Evolutionary conservation across 2,888 invertebrate genomes (phyloP).

Genomic region (Apantesis nais): DNA sequence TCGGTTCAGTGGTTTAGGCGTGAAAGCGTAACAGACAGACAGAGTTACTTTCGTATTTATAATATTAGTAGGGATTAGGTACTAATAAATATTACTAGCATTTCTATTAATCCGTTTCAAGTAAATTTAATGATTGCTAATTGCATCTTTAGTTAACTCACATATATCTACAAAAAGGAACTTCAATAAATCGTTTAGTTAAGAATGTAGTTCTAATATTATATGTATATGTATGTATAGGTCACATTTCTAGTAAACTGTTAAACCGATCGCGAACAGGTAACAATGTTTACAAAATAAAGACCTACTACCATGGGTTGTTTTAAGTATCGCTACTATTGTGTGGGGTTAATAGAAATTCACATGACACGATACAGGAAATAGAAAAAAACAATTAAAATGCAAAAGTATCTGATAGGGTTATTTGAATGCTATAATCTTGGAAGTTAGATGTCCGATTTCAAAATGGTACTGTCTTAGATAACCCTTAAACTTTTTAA

Average conservation of each 20-base stretch:
- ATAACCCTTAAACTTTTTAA: background rate
- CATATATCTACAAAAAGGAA: background rate
- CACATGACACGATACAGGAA: background rate
- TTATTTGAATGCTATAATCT: background rate
- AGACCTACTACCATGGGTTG: background rate
- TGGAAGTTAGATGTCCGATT: background rate
- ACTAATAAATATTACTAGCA: too few species aligned
- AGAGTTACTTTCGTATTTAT: too few species aligned
- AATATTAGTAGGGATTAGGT: too few species aligned
- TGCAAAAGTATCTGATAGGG: background rate
- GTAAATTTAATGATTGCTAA: too few species aligned
- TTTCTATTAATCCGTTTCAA: too few species aligned
- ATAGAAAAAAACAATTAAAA: background rate
- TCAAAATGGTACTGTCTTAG: background rate
- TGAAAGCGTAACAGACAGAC: too few species aligned
- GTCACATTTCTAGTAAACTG: background rate
- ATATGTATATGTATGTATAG: background rate
- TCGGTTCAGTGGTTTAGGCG: too few species aligned
- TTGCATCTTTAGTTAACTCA: too few species aligned
- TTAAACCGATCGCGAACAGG: background rate
- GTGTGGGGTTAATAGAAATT: background rate
- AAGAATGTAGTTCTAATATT: background rate
- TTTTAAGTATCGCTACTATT: background rate
- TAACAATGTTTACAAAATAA: conserved; percentile 4
- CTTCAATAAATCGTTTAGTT: background rate